Percentiles rank a stretch among this genome's conserved stretches.
These are phyloP conservation scores for Globicephala melas DNA, from an alignment of 2,113 vertebrate species.

Conservation along the genomic window DNA sequence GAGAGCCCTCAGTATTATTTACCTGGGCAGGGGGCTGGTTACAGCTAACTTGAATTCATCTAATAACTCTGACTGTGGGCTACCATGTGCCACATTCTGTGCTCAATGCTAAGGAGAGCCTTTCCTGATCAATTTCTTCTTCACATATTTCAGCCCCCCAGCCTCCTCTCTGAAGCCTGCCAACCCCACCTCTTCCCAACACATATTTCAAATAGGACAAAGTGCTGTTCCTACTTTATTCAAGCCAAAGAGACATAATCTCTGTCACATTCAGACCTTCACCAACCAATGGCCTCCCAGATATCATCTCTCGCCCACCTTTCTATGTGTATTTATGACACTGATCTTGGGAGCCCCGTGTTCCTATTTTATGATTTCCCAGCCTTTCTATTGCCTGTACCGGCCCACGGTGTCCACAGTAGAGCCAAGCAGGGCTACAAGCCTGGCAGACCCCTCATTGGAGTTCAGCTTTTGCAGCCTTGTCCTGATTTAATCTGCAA, in stretches of 20 bases:
- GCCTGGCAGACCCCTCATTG: background rate
- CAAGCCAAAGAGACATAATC: background rate
- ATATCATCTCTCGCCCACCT: background rate
- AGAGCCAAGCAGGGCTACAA: background rate
- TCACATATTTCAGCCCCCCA: background rate
- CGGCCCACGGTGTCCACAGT: background rate
- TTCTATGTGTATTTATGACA: background rate
- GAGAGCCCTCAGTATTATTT: background rate
- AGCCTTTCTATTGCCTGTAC: background rate
- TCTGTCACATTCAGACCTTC: background rate
- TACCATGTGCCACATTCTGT: too few relatives aligned
- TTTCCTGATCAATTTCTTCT: background rate
- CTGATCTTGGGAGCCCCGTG: background rate
- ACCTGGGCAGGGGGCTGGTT: fast-evolving
- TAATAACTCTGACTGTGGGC: background rate
- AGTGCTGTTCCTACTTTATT: background rate
- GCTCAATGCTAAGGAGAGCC: background rate
- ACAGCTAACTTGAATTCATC: background rate
- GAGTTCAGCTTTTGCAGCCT: background rate
- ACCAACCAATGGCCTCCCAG: background rate
- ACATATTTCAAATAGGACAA: background rate
- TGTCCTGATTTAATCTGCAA: slow-evolving; percentile 28
- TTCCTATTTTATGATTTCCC: background rate
- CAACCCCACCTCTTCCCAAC: background rate
- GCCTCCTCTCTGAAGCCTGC: background rate